Conservation (phyloP, 2,888 invertebrate species). For the Nycteola revayana region DNA sequence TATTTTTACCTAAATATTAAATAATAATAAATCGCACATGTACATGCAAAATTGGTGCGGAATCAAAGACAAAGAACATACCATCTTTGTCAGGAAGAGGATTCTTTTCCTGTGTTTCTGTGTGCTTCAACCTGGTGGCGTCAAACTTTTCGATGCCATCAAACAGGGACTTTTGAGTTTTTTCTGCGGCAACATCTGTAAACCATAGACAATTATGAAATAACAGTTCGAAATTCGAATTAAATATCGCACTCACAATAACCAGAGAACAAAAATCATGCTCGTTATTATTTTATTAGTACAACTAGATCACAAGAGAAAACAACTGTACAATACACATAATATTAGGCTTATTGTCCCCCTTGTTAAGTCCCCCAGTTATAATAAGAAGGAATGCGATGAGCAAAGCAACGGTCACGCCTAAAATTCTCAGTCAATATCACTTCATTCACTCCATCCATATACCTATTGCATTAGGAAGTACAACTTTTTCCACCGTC, state of each 20-base stretch:
- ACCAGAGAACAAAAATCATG: slow-evolving; percentile 35
- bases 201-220: slow-evolving; percentile 40
- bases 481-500: slow-evolving; percentile 90
- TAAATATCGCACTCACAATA: slow-evolving; percentile 22
- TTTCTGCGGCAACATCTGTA: slow-evolving; percentile 93
- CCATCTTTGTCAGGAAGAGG: slow-evolving; percentile 97
- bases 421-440: background rate
- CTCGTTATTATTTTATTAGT: slow-evolving; percentile 45
- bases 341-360: slow-evolving; percentile 7
- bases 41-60: slow-evolving; percentile 21
- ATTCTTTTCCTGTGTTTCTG: slow-evolving; percentile 96
- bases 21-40: too few relatives aligned
- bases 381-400: slow-evolving; percentile 33
- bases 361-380: slow-evolving; percentile 33
- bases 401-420: slow-evolving; percentile 34
- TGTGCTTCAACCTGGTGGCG: slow-evolving; percentile 91
- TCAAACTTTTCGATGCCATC: slow-evolving; percentile 94
- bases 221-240: slow-evolving; percentile 11
- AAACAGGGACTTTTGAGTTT: slow-evolving; percentile 91
- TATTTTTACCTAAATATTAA: slow-evolving; percentile 2
- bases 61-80: slow-evolving; percentile 54
- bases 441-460: background rate
- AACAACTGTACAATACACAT: too few relatives aligned
- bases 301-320: background rate
- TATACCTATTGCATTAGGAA: slow-evolving; percentile 93